Conservation (phyloP, 2,797 vertebrate genomes). For the Semaprochilodus insignis region DNA sequence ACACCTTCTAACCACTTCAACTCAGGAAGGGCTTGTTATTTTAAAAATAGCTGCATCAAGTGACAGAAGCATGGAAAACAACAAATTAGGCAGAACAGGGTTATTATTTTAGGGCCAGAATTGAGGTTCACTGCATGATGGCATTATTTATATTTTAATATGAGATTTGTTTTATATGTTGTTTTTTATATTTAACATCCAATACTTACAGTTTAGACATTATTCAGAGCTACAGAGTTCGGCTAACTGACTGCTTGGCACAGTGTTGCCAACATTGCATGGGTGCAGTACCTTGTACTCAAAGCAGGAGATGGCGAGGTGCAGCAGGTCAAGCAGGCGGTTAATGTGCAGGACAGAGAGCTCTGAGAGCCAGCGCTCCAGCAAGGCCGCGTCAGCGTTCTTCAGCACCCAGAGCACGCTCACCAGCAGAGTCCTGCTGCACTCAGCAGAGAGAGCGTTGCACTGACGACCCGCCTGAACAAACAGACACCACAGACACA, state of each 20-base stretch:
- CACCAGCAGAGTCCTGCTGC: conserved; percentile 87
- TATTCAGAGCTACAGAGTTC: background rate
- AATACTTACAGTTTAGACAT: background rate
- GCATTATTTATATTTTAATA: no score
- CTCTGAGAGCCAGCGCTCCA: conserved; percentile 89
- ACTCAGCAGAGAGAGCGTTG: conserved; percentile 85
- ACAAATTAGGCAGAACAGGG: background rate
- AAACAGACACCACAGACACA: conserved; percentile 17
- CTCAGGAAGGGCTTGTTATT: background rate
- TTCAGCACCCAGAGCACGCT: conserved; percentile 94
- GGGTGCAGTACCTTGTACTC: conserved; percentile 79
- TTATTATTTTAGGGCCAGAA: background rate
- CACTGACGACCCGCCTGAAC: conserved; percentile 81
- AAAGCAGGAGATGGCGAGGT: conserved; percentile 89
- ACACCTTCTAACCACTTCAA: background rate
- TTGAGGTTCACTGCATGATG: no score
- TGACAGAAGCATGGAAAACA: background rate
- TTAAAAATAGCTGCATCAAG: background rate
- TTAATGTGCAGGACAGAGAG: conserved; percentile 88
- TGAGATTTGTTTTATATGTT: no score
- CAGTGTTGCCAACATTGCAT: background rate
- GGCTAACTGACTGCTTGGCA: background rate
- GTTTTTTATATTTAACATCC: no score
- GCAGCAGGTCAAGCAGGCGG: conserved; percentile 87
- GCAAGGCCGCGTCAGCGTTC: conserved; percentile 82